phyloP scores from a whole-genome alignment of 2,888 invertebrate genomes.

The Acanthosepion lycidas region DNA sequence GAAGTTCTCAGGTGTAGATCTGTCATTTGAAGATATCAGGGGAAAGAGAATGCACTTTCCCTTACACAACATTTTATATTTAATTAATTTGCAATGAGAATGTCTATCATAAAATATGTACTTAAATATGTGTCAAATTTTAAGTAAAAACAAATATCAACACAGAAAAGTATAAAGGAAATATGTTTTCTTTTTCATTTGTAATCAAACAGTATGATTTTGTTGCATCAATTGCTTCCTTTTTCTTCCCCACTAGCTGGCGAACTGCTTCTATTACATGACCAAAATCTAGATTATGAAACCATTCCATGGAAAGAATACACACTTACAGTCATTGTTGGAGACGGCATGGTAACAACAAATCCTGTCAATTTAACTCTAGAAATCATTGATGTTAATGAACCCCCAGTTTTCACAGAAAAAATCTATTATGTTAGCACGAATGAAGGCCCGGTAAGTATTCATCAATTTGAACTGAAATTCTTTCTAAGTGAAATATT shows the following conservation, averaged over 20 bases:
- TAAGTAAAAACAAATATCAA: too few relatives aligned
- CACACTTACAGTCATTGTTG: conserved; percentile 23
- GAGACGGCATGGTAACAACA: conserved; percentile 48
- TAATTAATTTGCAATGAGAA: too few relatives aligned
- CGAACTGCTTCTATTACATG: not conserved
- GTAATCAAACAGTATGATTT: not conserved
- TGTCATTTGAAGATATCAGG: too few relatives aligned
- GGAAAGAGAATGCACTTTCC: too few relatives aligned
- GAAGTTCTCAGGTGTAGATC: too few relatives aligned
- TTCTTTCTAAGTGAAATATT: too few relatives aligned
- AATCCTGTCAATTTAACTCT: conserved; percentile 51
- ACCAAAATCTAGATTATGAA: conserved; percentile 14
- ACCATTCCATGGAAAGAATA: not conserved
- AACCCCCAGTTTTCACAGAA: conserved; percentile 54
- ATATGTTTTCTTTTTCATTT: too few relatives aligned
- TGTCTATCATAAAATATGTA: too few relatives aligned
- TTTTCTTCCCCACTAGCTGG: not conserved
- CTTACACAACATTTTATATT: too few relatives aligned
- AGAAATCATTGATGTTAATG: conserved; percentile 54
- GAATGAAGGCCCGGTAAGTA: not conserved
- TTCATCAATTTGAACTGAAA: not conserved
- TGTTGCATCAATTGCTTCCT: not conserved
- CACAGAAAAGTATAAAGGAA: too few relatives aligned
- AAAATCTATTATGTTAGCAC: conserved; percentile 50
- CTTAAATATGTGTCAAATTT: too few relatives aligned